These are phyloP conservation scores for Nannospalax galili DNA, from an alignment of 2,113 vertebrate species.

Conservation along the genomic window DNA sequence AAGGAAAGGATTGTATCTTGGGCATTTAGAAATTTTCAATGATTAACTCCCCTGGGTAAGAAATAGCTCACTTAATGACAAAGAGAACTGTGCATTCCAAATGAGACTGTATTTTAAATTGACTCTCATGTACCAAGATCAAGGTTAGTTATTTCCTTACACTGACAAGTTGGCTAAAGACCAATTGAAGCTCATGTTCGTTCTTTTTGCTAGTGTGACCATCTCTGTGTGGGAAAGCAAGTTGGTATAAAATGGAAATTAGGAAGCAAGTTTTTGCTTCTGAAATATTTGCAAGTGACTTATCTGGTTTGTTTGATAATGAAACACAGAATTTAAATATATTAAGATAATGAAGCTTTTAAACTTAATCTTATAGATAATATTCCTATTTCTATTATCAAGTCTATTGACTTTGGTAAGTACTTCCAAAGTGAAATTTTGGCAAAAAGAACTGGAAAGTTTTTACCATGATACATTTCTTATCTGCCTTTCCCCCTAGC, in stretches of 20 bases:
- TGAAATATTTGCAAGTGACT: conserved; percentile 28
- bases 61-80: conserved; percentile 13
- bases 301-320: conserved; percentile 39
- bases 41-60: neutral
- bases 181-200: neutral
- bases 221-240: neutral
- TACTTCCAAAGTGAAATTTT: conserved; percentile 43
- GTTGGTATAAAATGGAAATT: neutral
- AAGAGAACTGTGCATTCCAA: neutral
- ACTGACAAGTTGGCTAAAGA: neutral
- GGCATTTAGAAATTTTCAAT: neutral
- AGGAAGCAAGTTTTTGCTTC: neutral
- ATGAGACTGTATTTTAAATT: neutral
- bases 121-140: neutral
- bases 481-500: conserved; percentile 11
- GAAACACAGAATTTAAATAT: conserved; percentile 18
- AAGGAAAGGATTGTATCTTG: neutral
- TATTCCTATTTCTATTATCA: conserved; percentile 34
- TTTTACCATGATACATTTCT: neutral
- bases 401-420: neutral
- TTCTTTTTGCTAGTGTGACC: neutral
- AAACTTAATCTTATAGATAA: conserved; percentile 5
- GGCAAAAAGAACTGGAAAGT: conserved; percentile 47
- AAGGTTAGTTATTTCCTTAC: neutral
- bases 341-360: conserved; percentile 37